phyloP scores from a whole-genome alignment of 1,140 invertebrate genomes.

The Parasteatoda tepidariorum region DNA sequence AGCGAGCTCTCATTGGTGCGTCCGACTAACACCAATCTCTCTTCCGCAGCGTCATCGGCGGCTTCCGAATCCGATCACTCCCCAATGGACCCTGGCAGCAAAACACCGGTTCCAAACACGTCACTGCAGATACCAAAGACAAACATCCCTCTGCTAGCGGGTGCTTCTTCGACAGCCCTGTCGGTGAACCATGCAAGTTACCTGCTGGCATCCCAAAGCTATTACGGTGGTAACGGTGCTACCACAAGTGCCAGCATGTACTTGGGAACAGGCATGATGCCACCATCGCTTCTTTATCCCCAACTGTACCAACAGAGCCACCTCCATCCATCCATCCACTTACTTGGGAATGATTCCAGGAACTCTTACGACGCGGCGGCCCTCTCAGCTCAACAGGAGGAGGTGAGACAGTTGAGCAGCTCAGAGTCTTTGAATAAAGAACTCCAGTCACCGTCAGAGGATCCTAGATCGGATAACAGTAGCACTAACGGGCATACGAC shows the following conservation, averaged over 20 bases:
- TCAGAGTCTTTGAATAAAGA: slow-evolving; percentile 39
- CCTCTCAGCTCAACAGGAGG: background rate
- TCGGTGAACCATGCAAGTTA: slow-evolving; percentile 59
- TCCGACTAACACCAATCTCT: background rate
- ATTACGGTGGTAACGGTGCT: slow-evolving; percentile 38
- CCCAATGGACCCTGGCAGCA: background rate
- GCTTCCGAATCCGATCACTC: background rate
- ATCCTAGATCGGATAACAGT: slow-evolving; percentile 10
- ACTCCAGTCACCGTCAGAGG: slow-evolving; percentile 34
- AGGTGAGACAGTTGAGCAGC: background rate
- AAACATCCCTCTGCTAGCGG: slow-evolving; percentile 8
- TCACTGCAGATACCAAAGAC: slow-evolving; percentile 24
- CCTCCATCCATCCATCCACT: slow-evolving; percentile 72
- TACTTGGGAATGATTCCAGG: slow-evolving; percentile 70
- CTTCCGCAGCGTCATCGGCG: slow-evolving; percentile 9
- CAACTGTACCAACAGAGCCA: slow-evolving; percentile 84
- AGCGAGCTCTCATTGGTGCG: background rate
- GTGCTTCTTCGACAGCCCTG: background rate
- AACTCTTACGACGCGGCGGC: slow-evolving; percentile 19
- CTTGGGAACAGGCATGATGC: slow-evolving; percentile 61
- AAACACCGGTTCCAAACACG: slow-evolving; percentile 4
- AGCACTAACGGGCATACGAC: slow-evolving; percentile 23
- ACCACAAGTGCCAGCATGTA: slow-evolving; percentile 66
- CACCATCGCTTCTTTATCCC: slow-evolving; percentile 80
- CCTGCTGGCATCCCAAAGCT: slow-evolving; percentile 55